Base-by-base conservation (phyloP, 1,140 invertebrate genomes). In the Ceratitis capitata region DNA sequence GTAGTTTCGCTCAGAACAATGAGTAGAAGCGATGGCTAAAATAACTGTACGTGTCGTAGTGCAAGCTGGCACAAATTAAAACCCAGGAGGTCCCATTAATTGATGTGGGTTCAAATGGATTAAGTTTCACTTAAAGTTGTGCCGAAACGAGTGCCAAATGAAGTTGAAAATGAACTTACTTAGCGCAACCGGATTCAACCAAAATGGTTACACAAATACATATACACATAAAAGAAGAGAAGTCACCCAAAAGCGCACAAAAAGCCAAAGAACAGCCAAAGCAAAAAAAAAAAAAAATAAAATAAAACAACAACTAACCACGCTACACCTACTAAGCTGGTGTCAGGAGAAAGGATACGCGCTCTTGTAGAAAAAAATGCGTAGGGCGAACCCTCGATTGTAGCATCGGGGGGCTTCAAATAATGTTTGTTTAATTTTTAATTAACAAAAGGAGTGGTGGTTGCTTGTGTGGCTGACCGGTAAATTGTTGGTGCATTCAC, bases 391-490 rank as follows among this genome's bases (percentile, higher is more conserved):
- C 14, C n/a, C 23, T 4, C 6, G 3, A n/a, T n/a, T n/a, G n/a
- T n/a, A 19, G 69, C n/a, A 26, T 7, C 39, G 42, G 69, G 39
- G 69, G n/a, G n/a, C n/a, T n/a, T 39, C 64, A 45, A 45, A 42
- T 78, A 45, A 78, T 42, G 69, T 78, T 78, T 78, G 69, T 78
- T 78, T 78, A 78, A 78, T 78, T 78, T 78, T 78, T 78, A 78
- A 78, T 78, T 78, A 78, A 78, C 69, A 45, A 45, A 78, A 78
- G 42, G 39, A 78, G 69, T 78, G 69, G 69, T 78, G 69, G 69
- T 26, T 78, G 19, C n/a, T 16, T 5, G 9, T 74, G 39, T 78
- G 42, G 69, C n/a, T 78, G 39, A 78, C 69, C 69, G 39, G 69
- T 78, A 78, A 78, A 47, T 78, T 78, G 69, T 78, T 42, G 42